Evolutionary conservation across 2,113 vertebrate species (phyloP), one percentile per base, ranked within the genome.

Genomic region (Columbina picui): DNA sequence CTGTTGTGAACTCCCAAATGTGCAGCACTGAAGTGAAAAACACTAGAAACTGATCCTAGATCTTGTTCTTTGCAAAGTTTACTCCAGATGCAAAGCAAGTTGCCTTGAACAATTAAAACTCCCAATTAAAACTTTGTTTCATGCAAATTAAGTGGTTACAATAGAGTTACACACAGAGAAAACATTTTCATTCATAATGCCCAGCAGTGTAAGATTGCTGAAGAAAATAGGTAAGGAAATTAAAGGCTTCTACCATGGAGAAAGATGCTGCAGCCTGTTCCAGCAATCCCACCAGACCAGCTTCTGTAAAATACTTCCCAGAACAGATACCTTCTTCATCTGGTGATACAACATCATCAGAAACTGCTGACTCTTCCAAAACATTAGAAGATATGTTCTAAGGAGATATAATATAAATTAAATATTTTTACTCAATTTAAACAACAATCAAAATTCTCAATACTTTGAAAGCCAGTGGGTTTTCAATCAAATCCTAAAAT

Each of bases 291-390:
- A 99, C 99, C 41, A 99, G 98, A 81, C 99, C 99, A 7, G 98
- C 98, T 97, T 99, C 99, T 16, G 99, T 99, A 91, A 99, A 99
- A 97, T 99, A 99, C 96, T 99, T 99, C 90, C 99, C 99, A 13
- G 99, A 99, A 94, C 99, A 99, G 96, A 99, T 99, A 41, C 99
- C 99, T 97, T 99, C 99, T 97, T 99, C 99, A 75, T 99, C 99
- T 26, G 99, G 99, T 57, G 99, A 99, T 60, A 99, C 99, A 73
- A 99, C 99, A 29, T 99, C 99, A 73, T 99, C 99, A 20, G 99
- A 99, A 76, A 99, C 99, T 3, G 99, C 99, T 32, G 99, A 99
- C 92, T 99, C 99, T 97, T 99, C 99, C 97, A 99, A 97, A 92
- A 99, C 99, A 75, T 99, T 99, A 68, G 99, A 99, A 45, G 99